Base-by-base conservation (phyloP, 2,888 invertebrate genomes). In the Rosalia funebris region DNA sequence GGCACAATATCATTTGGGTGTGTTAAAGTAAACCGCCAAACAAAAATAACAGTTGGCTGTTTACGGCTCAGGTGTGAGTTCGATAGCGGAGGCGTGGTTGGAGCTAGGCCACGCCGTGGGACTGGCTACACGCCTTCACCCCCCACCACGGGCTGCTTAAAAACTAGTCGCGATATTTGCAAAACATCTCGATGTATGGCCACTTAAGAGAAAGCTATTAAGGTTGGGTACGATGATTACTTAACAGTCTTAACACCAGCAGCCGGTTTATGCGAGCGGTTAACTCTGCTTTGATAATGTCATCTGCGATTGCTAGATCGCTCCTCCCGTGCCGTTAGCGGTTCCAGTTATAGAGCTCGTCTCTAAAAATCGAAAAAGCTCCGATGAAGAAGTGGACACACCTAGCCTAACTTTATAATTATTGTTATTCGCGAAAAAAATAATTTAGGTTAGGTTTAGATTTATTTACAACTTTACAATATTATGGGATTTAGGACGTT, bases 41-140 rank as follows among this genome's bases (percentile, higher is more conserved):
- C 74, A 76, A 77, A 76, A 76, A 73, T 74, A 75, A 68, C 65
- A 55, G 68, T 66, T 69, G 63, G 19, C 54, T 47, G 72, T 71
- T 75, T 71, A 74, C 71, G 73, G 77, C 75, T 77, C 80, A 80
- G 80, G 80, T 81, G 80, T 74, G 74, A 76, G 75, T 78, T 78
- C 76, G 77, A 80, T 77, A 76, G 76, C 68, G 75, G 72, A 75
- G 79, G 79, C 78, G 80, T 77, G 80, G 78, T 76, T 72, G 66
- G 54, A 61, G 64, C 62, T 73, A 69, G 78, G 78, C 77, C 76
- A 77, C 78, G 78, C 79, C 77, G 75, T 70, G 70, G 71, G 74
- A 73, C 64, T 69, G 72, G 71, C 73, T 72, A 73, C 71, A 75
- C 78, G 78, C 79, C 77, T 75, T 72, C 72, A 65, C 71, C 71